Conservation (phyloP, 2,113 vertebrate species). For the Physeter macrocephalus region DNA sequence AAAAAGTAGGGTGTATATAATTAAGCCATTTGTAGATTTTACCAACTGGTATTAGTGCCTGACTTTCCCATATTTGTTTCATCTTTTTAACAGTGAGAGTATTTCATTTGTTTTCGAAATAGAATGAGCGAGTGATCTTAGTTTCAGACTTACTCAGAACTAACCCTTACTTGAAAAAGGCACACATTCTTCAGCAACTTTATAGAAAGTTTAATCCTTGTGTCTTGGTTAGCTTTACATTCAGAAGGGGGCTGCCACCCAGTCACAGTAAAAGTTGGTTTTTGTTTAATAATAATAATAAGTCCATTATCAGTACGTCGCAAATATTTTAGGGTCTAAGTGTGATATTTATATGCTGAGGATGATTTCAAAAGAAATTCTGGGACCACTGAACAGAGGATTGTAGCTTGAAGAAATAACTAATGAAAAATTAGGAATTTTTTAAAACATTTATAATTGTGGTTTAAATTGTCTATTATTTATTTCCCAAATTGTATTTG, state of each 20-base stretch:
- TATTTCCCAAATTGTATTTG: background rate
- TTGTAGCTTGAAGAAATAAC: background rate
- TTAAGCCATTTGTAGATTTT: slow-evolving; percentile 64
- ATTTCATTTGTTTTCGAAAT: slow-evolving; percentile 6
- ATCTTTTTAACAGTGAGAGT: background rate
- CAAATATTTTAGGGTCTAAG: background rate
- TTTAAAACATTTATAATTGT: background rate
- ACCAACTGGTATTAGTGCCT: slow-evolving; percentile 44
- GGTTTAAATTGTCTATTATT: background rate
- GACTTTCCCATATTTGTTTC: slow-evolving; percentile 30
- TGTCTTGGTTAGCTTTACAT: background rate
- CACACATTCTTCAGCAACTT: background rate
- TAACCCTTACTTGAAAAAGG: background rate
- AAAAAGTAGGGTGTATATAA: slow-evolving; percentile 17
- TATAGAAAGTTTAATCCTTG: background rate
- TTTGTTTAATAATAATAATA: background rate
- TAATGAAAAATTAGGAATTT: background rate
- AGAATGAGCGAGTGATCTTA: background rate
- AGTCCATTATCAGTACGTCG: background rate
- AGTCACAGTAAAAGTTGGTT: background rate
- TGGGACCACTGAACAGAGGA: background rate
- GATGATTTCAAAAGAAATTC: background rate
- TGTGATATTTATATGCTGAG: background rate
- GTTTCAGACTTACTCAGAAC: slow-evolving; percentile 23
- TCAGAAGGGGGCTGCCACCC: background rate